Base-by-base conservation (phyloP, 2,113 vertebrate species). In the Ranitomeya imitator region DNA sequence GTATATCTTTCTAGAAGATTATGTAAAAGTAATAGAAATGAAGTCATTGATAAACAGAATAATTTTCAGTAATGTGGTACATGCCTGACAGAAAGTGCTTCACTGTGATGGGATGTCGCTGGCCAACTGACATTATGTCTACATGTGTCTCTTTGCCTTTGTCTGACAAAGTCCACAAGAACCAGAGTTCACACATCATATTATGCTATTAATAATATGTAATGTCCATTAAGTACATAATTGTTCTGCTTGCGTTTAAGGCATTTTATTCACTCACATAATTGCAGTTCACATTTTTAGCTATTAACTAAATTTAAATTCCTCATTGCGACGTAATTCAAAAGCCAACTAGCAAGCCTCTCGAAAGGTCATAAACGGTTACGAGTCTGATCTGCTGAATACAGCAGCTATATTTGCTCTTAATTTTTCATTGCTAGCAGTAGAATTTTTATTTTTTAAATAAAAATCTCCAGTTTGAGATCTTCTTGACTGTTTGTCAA, bases 201-300 rank as follows among this genome's bases (percentile, higher is more conserved):
- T 12, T 26, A 31, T 55, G 31, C 57, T 16, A 59, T 60, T 59
- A 80, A 59, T 19, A 13, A 79, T 26, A 80, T 76, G 18, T 76
- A 76, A 76, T 76, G 45, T 76, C 73, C 57, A 26, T 61, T 31
- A 81, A 81, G 57, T 45, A 61, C 26, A 81, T 60, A 81, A 81
- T 79, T 37, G 57, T 60, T 60, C 79, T 7, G 23, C 18, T 57
- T 15, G 11, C 1, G 55, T 81, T 11, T 37, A 18, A 81, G 55
- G 15, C 18, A 79, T 23, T 55, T 55, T 52, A 79, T 54, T 55
- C 51, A 13, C 52, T 57, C 23, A 16, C 12, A 81, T 61, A 61
- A 81, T 31, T 81, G 57, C n/a, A 31, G 57, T 12, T 81, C 54
- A 60, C 23, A 45, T 60, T 60, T 18, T 60, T 23, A 60, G 79